Percentiles rank a stretch among this genome's conserved stretches.
Evolutionary conservation across 92 coral and sea anemone genomes (phyloP).

Genomic region (Chrysogorgia sp.): DNA sequence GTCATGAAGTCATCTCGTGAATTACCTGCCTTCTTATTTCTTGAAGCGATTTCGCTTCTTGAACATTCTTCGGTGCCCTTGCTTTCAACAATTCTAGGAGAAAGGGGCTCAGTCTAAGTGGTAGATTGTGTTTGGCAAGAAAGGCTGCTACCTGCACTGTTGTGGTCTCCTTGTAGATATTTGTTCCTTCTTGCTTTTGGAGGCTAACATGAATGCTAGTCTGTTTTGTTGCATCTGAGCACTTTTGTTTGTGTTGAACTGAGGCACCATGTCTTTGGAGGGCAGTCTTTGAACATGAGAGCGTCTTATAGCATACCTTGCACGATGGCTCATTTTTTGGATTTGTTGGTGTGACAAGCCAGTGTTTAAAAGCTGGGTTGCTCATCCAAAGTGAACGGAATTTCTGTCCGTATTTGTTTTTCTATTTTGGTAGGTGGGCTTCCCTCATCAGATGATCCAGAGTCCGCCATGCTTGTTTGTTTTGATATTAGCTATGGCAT

Average conservation of each 20-base stretch:
- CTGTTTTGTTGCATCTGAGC: neutral
- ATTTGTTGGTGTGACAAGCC: neutral
- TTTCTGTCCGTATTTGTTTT: slow-evolving; percentile 6
- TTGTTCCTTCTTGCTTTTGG: slow-evolving; percentile 5
- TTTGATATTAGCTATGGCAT: too few relatives aligned
- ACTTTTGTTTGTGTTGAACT: slow-evolving; percentile 13
- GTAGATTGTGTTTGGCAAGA: slow-evolving; percentile 26
- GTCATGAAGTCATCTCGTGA: too few relatives aligned
- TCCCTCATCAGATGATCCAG: slow-evolving; percentile 2
- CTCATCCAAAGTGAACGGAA: slow-evolving; percentile 16
- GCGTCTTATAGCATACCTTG: slow-evolving; percentile 12
- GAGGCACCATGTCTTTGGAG: slow-evolving; percentile 18
- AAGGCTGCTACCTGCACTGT: slow-evolving; percentile 21
- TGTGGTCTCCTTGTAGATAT: slow-evolving; percentile 24
- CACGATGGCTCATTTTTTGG: slow-evolving; percentile 14
- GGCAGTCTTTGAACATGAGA: slow-evolving; percentile 30
- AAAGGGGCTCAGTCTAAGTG: slow-evolving; percentile 6
- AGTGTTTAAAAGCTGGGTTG: slow-evolving; percentile 5
- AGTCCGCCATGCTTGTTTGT: too few relatives aligned
- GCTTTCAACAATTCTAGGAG: slow-evolving; percentile 21
- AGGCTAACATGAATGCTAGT: neutral
- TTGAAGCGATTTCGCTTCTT: too few relatives aligned
- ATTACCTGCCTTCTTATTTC: too few relatives aligned
- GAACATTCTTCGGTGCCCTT: neutral
- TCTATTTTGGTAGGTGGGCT: neutral